Conservation (phyloP, 2,113 vertebrate genomes). For the Lepidothrix coronata region DNA sequence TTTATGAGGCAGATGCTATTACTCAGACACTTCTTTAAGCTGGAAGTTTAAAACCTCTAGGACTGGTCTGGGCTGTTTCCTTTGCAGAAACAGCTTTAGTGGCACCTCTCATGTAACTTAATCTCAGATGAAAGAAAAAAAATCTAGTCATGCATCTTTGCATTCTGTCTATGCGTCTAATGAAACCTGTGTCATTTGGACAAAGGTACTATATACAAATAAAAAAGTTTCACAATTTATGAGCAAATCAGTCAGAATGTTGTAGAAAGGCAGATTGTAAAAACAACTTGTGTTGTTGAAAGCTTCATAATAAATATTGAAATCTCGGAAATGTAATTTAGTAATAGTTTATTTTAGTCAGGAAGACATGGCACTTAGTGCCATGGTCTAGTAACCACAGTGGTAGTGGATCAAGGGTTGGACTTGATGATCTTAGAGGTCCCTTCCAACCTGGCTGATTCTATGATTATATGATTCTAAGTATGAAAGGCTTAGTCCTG, state of each 20-base stretch:
- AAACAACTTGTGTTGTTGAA: not conserved
- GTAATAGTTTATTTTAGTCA: not conserved
- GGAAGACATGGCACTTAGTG: too few relatives aligned
- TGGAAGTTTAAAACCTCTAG: not conserved
- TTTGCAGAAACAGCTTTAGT: not conserved
- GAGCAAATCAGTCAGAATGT: not conserved
- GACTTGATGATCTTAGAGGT: too few relatives aligned
- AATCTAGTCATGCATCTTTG: not conserved
- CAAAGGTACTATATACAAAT: not conserved
- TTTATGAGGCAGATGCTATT: not conserved
- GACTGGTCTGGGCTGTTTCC: not conserved
- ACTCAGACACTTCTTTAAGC: not conserved
- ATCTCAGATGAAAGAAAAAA: not conserved
- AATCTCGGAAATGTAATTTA: not conserved
- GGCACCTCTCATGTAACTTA: not conserved
- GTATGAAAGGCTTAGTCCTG: not conserved
- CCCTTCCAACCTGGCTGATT: too few relatives aligned
- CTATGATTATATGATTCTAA: not conserved
- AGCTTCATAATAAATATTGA: not conserved
- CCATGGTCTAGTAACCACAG: too few relatives aligned
- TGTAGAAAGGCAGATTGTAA: not conserved
- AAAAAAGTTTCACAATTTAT: not conserved
- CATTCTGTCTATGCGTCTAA: not conserved
- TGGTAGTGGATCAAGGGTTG: too few relatives aligned
- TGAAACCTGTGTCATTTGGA: not conserved